These are phyloP conservation scores for Diplogasteroides magnus DNA, from an alignment of 1,140 invertebrate species.

Conservation along the genomic window DNA sequence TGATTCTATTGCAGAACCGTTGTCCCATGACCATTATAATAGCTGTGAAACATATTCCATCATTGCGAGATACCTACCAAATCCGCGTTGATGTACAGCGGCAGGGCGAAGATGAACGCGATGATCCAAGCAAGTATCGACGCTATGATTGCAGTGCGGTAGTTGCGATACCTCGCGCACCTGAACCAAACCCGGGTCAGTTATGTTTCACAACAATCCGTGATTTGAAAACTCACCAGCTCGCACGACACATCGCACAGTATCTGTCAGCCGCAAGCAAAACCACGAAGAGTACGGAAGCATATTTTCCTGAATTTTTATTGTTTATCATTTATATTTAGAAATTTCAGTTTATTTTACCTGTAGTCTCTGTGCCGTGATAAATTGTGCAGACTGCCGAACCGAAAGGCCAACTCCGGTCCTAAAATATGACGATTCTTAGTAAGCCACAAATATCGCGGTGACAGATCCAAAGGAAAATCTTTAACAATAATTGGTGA, in stretches of 20 bases:
- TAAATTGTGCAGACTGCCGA: conserved; percentile 47
- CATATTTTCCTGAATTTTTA: conserved; percentile 46
- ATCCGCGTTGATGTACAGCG: conserved; percentile 44
- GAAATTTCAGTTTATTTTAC: conserved; percentile 28
- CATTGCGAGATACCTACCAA: conserved; percentile 8
- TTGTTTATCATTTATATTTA: too few species aligned
- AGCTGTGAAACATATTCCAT: too few species aligned
- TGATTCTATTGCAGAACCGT: too few species aligned
- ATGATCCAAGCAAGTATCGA: conserved; percentile 44
- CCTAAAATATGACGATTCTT: too few species aligned
- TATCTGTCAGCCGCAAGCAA: conserved; percentile 51
- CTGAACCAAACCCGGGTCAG: not conserved
- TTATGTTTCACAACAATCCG: too few species aligned
- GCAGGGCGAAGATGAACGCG: conserved; percentile 42
- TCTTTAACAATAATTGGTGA: too few species aligned
- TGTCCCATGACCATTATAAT: too few species aligned
- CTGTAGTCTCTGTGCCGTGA: conserved; percentile 47
- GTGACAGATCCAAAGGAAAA: too few species aligned
- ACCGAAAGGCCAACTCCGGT: conserved; percentile 54
- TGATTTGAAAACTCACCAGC: conserved; percentile 36
- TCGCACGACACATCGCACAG: conserved; percentile 51
- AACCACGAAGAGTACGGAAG: conserved; percentile 54
- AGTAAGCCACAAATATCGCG: too few species aligned
- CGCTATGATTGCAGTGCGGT: conserved; percentile 38
- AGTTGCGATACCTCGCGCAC: conserved; percentile 43